Conservation (phyloP, 2,113 vertebrate genomes). For the Himantopus leucocephalus region DNA sequence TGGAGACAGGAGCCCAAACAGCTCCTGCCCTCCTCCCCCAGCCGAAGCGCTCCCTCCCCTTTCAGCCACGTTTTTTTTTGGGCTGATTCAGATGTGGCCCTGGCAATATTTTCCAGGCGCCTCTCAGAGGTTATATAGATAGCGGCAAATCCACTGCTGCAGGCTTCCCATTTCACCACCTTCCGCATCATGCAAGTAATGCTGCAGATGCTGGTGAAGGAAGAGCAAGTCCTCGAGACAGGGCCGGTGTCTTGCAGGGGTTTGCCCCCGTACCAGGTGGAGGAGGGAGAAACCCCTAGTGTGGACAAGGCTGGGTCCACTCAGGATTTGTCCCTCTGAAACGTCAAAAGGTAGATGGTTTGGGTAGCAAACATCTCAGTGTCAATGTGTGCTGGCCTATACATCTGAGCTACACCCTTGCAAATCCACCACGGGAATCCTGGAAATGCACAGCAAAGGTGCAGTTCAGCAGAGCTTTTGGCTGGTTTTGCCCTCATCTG, state of each 20-base stretch:
- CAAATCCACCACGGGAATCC: neutral
- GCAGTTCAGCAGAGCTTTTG: neutral
- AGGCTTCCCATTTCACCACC: neutral
- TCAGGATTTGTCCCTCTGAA: neutral
- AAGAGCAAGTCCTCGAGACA: neutral
- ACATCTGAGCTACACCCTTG: neutral
- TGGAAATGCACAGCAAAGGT: neutral
- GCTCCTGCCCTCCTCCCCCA: neutral
- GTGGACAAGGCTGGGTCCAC: neutral
- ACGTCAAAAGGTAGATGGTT: neutral
- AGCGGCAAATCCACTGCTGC: neutral
- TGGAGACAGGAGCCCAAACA: slow-evolving; percentile 38
- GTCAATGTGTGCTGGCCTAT: too few relatives aligned
- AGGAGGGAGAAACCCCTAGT: neutral
- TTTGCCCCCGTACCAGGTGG: neutral
- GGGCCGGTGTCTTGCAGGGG: neutral
- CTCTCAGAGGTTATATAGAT: neutral
- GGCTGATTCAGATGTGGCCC: neutral
- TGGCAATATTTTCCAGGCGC: neutral
- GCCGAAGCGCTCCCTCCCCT: neutral
- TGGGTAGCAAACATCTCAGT: neutral
- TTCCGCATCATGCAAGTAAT: neutral
- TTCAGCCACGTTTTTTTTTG: neutral
- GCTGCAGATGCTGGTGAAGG: neutral
- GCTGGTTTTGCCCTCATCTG: neutral